Evolutionary conservation across 1,140 invertebrate species (phyloP).

Genomic region (Drosophila seguyi): DNA sequence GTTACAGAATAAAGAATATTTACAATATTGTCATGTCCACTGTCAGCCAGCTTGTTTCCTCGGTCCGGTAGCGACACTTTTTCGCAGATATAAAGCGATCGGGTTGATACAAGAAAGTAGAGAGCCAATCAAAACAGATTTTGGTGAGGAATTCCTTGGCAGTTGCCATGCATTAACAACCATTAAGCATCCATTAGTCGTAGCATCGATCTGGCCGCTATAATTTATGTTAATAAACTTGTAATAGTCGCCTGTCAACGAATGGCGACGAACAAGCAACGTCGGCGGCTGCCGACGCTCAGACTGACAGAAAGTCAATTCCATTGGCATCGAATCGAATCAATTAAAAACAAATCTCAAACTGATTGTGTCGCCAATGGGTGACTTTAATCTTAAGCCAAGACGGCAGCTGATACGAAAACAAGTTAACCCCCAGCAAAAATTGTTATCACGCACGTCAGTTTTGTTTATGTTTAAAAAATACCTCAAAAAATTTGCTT

Average conservation of each 20-base stretch:
- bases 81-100: constrained; percentile 16
- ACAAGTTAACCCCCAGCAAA: constrained; percentile 29
- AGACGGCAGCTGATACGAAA: constrained; percentile 23
- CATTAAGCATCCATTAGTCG: constrained; percentile 63
- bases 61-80: constrained; percentile 12
- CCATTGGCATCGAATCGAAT: constrained; percentile 56
- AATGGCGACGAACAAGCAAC: constrained; percentile 62
- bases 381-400: constrained; percentile 57
- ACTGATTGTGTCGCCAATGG: constrained; percentile 48
- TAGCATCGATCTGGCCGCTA: constrained; percentile 34
- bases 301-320: constrained; percentile 53
- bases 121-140: constrained; percentile 50
- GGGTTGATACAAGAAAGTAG: constrained; percentile 14
- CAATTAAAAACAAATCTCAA: constrained; percentile 69
- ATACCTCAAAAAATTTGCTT: not conserved
- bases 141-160: constrained; percentile 34
- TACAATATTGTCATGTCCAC: constrained; percentile 58
- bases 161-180: constrained; percentile 40
- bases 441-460: not conserved
- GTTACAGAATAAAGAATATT: constrained; percentile 58
- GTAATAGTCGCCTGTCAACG: constrained; percentile 65
- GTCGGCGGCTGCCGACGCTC: constrained; percentile 27
- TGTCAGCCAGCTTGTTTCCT: constrained; percentile 48
- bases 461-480: not conserved
- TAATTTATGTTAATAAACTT: constrained; percentile 78